phyloP scores from a whole-genome alignment of 2,888 invertebrate genomes.

The Apodemia zela region DNA sequence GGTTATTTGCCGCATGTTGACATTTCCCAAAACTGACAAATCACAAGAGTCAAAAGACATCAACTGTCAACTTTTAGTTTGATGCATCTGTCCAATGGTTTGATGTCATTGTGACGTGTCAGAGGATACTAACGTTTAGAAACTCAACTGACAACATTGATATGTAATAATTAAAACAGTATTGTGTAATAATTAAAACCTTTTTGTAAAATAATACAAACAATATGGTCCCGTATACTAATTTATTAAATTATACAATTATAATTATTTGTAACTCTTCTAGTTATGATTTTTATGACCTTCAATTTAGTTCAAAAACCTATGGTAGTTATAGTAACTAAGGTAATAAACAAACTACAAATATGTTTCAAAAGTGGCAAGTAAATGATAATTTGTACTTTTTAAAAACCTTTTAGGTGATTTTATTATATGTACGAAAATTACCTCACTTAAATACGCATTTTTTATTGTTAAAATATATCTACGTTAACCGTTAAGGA shows the following conservation, averaged over 20 bases:
- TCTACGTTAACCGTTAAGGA: not conserved
- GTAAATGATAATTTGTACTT: constrained; percentile 43
- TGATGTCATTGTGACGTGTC: constrained; percentile 21
- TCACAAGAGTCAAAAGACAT: not conserved
- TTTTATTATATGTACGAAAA: not conserved
- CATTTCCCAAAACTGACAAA: constrained; percentile 11
- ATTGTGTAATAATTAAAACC: no score
- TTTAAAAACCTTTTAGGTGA: not conserved
- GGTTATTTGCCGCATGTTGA: constrained; percentile 25
- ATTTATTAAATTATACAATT: no score
- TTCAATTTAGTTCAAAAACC: not conserved
- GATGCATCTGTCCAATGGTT: no score
- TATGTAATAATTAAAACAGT: no score
- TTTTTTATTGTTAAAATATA: not conserved
- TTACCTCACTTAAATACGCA: not conserved
- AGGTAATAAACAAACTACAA: constrained; percentile 77
- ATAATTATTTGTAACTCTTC: no score
- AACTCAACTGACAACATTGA: not conserved
- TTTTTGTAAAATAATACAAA: no score
- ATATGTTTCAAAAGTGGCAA: constrained; percentile 68
- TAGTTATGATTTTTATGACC: not conserved
- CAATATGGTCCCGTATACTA: no score
- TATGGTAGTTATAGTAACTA: constrained; percentile 57
- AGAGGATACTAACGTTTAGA: not conserved
- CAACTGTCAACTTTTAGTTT: not conserved